Base-by-base conservation (phyloP, 64 coral and sea anemone genomes). In the Pocillopora verrucosa region DNA sequence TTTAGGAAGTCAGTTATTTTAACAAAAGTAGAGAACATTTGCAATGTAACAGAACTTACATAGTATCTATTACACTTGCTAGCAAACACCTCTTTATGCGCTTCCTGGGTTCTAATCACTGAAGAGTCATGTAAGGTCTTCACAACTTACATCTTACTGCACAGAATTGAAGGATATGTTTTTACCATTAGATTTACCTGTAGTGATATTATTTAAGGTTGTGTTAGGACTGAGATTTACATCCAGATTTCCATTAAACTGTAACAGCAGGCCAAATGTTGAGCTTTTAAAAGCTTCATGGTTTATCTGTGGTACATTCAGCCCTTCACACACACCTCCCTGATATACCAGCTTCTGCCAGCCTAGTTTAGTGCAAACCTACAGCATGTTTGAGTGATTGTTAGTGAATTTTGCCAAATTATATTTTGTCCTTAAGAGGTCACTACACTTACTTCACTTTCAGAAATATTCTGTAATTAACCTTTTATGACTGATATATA, bases 331-430 rank as follows among this genome's bases (percentile, higher is more conserved):
- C 16, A 65, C 36, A 60, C 74, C 65, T 13, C 86, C 80, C 73
- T 91, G 79, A 36, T 36, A 76, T 41, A 12, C 17, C 24, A 61
- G 72, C 16, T 77, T 56, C 12, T 58, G 82, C 90, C 90, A 84
- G 36, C 90, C 90, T 1, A 59, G 41, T 64, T 56, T 56, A 22
- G 90, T 91, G 37, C 90, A 91, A 20, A 91, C 81, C 90, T 80
- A 68, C 41, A 20, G 56, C 30, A 16, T 56, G 16, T 9, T 83
- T 65, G 1, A 59, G 16, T 83, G 20, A 70, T 11, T n/a, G 67
- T 24, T 25, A 70, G 41, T 51, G 41, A 0, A 3, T 51, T 51
- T 51, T 30, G 30, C 30, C 30, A 30, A 30, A 30, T 30, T 30
- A 30, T 30, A 30, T 30, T 30, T 0, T 30, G 30, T 30, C 30